These are phyloP conservation scores for Sebastes trivittatus DNA, from an alignment of 2,797 vertebrate species.

Conservation along the genomic window DNA sequence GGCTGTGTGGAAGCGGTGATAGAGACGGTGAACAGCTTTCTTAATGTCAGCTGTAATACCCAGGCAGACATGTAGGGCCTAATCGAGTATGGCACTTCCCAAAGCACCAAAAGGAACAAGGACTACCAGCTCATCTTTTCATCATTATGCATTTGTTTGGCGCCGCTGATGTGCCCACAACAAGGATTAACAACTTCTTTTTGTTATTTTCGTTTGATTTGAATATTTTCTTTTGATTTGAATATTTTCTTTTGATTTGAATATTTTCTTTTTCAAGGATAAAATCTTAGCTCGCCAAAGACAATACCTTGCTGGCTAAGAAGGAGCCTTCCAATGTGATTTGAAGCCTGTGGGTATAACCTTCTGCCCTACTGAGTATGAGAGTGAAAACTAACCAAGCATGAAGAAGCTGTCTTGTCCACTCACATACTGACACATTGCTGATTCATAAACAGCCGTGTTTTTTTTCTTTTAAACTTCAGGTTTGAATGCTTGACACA, in stretches of 20 bases:
- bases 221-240: no score
- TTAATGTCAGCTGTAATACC: slow-evolving; percentile 65
- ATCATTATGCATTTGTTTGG: slow-evolving; percentile 28
- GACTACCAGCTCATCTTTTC: slow-evolving; percentile 44
- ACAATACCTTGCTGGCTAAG: slow-evolving; percentile 34
- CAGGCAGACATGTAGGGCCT: slow-evolving; percentile 55
- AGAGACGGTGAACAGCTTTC: slow-evolving; percentile 63
- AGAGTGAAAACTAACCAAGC: slow-evolving; percentile 73
- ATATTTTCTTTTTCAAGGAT: neutral
- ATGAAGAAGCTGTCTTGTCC: slow-evolving; percentile 66
- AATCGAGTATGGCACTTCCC: slow-evolving; percentile 66
- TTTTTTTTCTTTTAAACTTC: slow-evolving; percentile 23
- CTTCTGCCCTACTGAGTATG: slow-evolving; percentile 54
- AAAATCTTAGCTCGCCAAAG: slow-evolving; percentile 16
- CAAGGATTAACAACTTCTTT: slow-evolving; percentile 32
- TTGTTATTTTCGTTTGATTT: slow-evolving; percentile 20
- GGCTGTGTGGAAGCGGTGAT: slow-evolving; percentile 53
- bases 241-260: neutral
- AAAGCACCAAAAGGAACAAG: slow-evolving; percentile 48
- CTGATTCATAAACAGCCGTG: slow-evolving; percentile 68
- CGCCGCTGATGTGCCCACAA: neutral
- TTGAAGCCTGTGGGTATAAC: slow-evolving; percentile 53
- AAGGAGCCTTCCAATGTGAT: slow-evolving; percentile 53
- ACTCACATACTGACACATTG: slow-evolving; percentile 66
- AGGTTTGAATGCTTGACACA: slow-evolving; percentile 44